Evolutionary conservation across 1,140 invertebrate species (phyloP).

Genomic region (Meloidogyne chitwoodi): DNA sequence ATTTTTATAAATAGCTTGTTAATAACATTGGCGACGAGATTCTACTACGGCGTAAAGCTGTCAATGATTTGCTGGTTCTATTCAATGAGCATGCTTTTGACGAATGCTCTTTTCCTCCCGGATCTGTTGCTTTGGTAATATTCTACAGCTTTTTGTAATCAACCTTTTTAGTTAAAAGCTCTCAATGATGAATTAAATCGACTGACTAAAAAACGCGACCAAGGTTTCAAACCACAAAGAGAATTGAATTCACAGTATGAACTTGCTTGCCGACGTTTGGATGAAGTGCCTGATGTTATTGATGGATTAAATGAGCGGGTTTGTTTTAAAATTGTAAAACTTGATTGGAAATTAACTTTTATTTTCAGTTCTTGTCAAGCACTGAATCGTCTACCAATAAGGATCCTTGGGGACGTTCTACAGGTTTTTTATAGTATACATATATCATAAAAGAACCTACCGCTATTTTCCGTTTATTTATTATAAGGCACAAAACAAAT

Average conservation of each 20-base stretch:
- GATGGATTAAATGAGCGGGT: constrained; percentile 12
- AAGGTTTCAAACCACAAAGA: background rate
- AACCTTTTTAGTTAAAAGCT: constrained; percentile 11
- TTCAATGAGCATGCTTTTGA: constrained; percentile 7
- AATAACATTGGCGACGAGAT: background rate
- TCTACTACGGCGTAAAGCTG: background rate
- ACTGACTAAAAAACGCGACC: background rate
- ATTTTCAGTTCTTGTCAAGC: background rate
- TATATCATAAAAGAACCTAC: too few relatives aligned
- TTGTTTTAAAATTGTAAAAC: background rate
- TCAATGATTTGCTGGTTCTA: background rate
- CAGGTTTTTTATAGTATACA: background rate
- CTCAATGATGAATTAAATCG: constrained; percentile 9
- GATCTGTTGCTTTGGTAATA: constrained; percentile 13
- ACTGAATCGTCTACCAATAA: background rate
- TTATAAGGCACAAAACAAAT: background rate
- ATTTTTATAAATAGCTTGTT: background rate
- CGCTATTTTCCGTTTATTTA: too few relatives aligned
- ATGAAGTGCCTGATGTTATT: background rate
- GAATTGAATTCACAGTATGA: background rate
- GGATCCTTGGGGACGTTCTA: background rate
- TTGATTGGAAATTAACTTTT: background rate
- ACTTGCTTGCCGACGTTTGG: background rate
- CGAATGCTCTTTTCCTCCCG: background rate
- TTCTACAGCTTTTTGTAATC: background rate